phyloP scores from a whole-genome alignment of 2,888 invertebrate genomes.

The Rhingia rostrata region DNA sequence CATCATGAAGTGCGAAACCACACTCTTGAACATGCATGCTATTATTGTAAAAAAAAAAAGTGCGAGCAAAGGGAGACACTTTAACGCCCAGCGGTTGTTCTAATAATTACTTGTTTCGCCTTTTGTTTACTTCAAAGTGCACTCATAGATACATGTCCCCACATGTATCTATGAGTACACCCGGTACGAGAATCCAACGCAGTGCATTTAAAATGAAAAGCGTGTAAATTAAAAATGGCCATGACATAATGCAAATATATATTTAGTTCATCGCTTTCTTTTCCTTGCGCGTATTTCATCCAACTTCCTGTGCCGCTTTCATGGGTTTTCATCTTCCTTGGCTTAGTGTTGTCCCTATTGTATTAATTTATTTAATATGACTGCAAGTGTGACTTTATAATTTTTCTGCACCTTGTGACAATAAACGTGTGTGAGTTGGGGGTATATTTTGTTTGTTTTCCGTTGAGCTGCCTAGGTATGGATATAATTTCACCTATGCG shows the following conservation, averaged over 20 bases:
- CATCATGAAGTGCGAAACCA: too few relatives aligned
- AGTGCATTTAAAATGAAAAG: conserved; percentile 4
- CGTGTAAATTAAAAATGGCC: conserved; percentile 26
- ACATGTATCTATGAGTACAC: neutral
- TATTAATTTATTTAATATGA: too few relatives aligned
- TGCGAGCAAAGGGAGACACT: conserved; percentile 5
- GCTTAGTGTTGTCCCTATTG: too few relatives aligned
- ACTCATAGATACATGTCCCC: neutral
- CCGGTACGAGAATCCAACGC: neutral
- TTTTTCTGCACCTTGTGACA: too few relatives aligned
- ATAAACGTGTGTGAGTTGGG: neutral
- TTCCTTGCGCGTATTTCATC: conserved; percentile 4
- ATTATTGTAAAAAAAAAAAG: neutral
- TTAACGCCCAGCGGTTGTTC: conserved; percentile 24
- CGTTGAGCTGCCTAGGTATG: too few relatives aligned
- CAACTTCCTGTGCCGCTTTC: neutral
- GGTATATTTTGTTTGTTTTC: neutral
- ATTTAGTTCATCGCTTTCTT: conserved; percentile 32
- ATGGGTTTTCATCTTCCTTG: neutral
- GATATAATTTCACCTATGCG: neutral
- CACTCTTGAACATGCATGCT: too few relatives aligned
- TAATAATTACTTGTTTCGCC: conserved; percentile 20
- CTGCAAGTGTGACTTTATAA: too few relatives aligned
- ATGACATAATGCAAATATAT: conserved; percentile 35
- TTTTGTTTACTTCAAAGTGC: conserved; percentile 11